A percentile compares a stretch with the other conserved stretches of the same genome.
Evolutionary conservation across 2,113 vertebrate genomes (phyloP).

Genomic region (Nasalis larvatus): DNA sequence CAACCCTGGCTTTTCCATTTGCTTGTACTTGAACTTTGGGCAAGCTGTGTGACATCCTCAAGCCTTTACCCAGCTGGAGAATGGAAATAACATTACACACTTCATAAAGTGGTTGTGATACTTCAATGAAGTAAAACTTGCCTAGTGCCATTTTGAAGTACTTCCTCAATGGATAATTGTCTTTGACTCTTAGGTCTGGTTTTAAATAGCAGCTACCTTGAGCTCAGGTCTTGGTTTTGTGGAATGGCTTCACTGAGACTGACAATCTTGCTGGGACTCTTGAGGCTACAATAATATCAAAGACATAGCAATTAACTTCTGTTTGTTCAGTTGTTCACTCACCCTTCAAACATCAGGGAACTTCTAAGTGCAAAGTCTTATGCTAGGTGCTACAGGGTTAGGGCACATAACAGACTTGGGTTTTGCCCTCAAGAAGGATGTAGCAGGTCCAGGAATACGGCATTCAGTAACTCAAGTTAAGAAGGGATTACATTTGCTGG

Average conservation of each 20-base stretch:
- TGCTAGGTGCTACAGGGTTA: accelerated
- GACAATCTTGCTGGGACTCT: background rate
- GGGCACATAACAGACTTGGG: no score
- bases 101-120: accelerated
- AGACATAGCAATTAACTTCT: accelerated
- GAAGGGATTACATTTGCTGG: background rate
- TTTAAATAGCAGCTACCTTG: background rate
- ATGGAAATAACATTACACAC: no score
- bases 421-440: background rate
- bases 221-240: background rate
- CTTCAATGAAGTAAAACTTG: accelerated
- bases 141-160: background rate
- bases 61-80: accelerated
- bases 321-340: background rate
- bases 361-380: accelerated
- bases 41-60: accelerated
- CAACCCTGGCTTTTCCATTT: background rate
- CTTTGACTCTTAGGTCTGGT: background rate
- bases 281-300: background rate
- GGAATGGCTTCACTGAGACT: background rate
- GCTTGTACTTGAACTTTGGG: background rate
- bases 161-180: background rate
- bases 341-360: accelerated
- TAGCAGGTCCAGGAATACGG: accelerated
- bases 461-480: background rate